A percentile compares a stretch with the other conserved stretches of the same genome.
phyloP scores from a whole-genome alignment of 2,113 vertebrate genomes.

The Forbesichthys papilliferus region DNA sequence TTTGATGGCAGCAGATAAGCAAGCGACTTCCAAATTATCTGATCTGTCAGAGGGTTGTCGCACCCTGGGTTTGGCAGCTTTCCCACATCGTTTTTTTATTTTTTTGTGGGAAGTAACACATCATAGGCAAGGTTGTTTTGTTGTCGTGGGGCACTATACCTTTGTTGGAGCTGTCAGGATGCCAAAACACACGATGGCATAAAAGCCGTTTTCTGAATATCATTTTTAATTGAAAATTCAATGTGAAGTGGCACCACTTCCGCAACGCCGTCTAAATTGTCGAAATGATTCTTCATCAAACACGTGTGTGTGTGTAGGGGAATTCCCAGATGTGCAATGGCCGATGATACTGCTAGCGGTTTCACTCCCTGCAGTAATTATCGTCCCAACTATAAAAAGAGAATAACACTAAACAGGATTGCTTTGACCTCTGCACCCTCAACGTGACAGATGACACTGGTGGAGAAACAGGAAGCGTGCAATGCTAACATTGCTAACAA shows the following conservation, averaged over 20 bases:
- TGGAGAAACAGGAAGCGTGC: conserved; percentile 4
- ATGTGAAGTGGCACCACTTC: conserved; percentile 48
- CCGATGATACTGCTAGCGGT: background rate
- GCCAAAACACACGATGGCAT: conserved; percentile 51
- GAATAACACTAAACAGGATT: background rate
- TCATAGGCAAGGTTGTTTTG: conserved; percentile 49
- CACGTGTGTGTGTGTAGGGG: background rate
- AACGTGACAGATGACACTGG: conserved; percentile 25
- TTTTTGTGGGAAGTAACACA: conserved; percentile 44
- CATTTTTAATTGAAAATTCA: conserved; percentile 66
- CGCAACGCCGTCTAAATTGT: conserved; percentile 24
- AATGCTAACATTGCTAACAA: background rate
- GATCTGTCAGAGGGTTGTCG: conserved; percentile 44
- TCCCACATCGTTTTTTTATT: conserved; percentile 50
- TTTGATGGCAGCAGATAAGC: conserved; percentile 46
- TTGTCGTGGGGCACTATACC: conserved; percentile 43
- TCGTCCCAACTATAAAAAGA: conserved; percentile 19
- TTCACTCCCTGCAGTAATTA: conserved; percentile 32
- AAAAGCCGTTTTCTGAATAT: conserved; percentile 48
- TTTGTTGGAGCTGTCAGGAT: conserved; percentile 54
- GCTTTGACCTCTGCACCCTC: conserved; percentile 6
- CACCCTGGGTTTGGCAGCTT: conserved; percentile 53
- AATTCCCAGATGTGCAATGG: conserved; percentile 10
- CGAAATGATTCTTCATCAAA: conserved; percentile 42
- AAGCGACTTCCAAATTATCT: conserved; percentile 55